phyloP scores from a whole-genome alignment of 2,888 invertebrate genomes.

The Anarsia innoxiella region DNA sequence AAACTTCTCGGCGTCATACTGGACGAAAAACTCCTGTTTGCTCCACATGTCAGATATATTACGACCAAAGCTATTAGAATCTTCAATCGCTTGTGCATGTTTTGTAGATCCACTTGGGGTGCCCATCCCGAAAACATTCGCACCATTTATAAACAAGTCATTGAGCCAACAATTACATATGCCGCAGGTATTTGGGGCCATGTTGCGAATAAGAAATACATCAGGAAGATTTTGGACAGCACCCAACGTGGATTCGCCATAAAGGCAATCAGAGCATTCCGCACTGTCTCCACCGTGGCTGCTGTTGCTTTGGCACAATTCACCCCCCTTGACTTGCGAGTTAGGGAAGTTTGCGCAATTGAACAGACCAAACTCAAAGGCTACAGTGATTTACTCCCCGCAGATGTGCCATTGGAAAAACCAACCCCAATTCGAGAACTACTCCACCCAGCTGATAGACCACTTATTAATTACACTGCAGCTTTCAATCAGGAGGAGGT shows the following conservation, averaged over 20 bases:
- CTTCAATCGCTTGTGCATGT: slow-evolving; percentile 2
- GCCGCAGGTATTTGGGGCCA: slow-evolving; percentile 17
- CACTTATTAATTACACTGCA: not conserved
- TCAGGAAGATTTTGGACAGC: not conserved
- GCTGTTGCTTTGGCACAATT: slow-evolving; percentile 15
- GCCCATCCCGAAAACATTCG: slow-evolving; percentile 9
- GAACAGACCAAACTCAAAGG: not conserved
- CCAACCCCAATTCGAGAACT: not conserved
- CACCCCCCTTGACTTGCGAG: slow-evolving; percentile 14
- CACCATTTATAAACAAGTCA: slow-evolving; percentile 15
- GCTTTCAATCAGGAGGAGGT: not conserved
- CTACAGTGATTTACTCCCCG: not conserved
- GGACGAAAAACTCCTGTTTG: slow-evolving; percentile 9
- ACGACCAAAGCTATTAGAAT: slow-evolving; percentile 9
- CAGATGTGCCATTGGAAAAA: slow-evolving; percentile 1
- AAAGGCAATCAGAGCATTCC: slow-evolving; percentile 13
- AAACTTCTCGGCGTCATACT: slow-evolving; percentile 2
- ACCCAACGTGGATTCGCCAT: slow-evolving; percentile 19
- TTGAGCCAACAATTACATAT: slow-evolving; percentile 18
- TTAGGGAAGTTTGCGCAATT: not conserved
- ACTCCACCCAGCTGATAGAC: slow-evolving; percentile 5
- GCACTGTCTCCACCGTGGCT: slow-evolving; percentile 13
- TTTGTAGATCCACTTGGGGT: slow-evolving; percentile 13
- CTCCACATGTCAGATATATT: slow-evolving; percentile 2
- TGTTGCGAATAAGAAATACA: not conserved